phyloP scores from a whole-genome alignment of 2,888 invertebrate genomes.

The Temnothorax rugatulus region DNA sequence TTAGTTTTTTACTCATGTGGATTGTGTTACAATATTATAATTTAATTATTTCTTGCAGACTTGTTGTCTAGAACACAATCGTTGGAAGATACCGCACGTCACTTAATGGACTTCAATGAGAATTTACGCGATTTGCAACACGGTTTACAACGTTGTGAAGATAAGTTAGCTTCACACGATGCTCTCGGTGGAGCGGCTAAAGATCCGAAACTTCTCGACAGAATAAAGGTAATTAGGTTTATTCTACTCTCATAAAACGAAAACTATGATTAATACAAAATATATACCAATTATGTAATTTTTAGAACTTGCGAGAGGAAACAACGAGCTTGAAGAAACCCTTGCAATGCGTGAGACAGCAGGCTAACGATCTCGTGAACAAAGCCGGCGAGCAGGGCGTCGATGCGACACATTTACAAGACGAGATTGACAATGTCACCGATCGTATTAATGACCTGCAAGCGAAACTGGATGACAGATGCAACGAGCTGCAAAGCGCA shows the following conservation, averaged over 20 bases:
- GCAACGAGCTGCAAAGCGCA: slow-evolving; percentile 93
- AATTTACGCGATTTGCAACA: slow-evolving; percentile 94
- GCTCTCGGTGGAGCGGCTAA: slow-evolving; percentile 91
- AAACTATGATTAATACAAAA: background rate
- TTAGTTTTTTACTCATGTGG: background rate
- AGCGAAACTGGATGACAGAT: slow-evolving; percentile 92
- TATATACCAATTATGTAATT: background rate
- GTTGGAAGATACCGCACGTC: slow-evolving; percentile 93
- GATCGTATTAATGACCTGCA: slow-evolving; percentile 93
- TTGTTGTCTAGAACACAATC: slow-evolving; percentile 92
- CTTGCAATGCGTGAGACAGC: slow-evolving; percentile 89
- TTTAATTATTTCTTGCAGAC: slow-evolving; percentile 85
- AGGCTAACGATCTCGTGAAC: slow-evolving; percentile 92
- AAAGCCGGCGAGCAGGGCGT: slow-evolving; percentile 92
- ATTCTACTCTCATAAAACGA: background rate
- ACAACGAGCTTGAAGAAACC: slow-evolving; percentile 93
- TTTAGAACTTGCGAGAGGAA: slow-evolving; percentile 91
- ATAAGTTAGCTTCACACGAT: slow-evolving; percentile 92
- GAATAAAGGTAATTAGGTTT: slow-evolving; percentile 89
- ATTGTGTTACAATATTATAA: slow-evolving; percentile 1
- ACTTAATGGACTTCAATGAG: slow-evolving; percentile 94
- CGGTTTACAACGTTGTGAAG: slow-evolving; percentile 95
- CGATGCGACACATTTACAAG: slow-evolving; percentile 92
- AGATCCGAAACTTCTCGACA: slow-evolving; percentile 94
- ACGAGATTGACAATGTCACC: slow-evolving; percentile 92